These are phyloP conservation scores for Oceanites oceanicus DNA, from an alignment of 2,113 vertebrate genomes.

Conservation along the genomic window DNA sequence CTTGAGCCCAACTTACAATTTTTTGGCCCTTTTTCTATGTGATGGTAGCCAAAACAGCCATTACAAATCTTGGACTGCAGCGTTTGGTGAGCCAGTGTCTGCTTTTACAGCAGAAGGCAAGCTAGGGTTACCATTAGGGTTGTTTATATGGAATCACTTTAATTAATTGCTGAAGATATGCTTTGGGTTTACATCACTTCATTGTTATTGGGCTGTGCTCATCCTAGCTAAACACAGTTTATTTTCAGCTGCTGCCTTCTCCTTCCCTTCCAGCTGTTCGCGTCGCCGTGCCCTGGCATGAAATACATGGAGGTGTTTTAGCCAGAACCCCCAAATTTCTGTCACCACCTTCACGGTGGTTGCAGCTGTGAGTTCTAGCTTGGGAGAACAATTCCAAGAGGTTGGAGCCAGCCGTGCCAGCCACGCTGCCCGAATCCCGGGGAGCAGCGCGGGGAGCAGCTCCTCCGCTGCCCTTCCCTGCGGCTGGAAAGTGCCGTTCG, in stretches of 20 bases:
- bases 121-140: background rate
- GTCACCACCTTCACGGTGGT: background rate
- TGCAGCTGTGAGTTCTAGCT: constrained; percentile 31
- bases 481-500: background rate
- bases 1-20: background rate
- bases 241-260: constrained; percentile 35
- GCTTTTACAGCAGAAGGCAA: background rate
- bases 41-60: background rate
- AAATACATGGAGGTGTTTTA: background rate
- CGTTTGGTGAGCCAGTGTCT: background rate
- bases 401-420: background rate
- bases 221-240: background rate
- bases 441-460: background rate
- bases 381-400: background rate
- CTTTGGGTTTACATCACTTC: background rate
- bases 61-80: background rate
- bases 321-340: background rate
- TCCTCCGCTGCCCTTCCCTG: background rate
- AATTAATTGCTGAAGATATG: background rate
- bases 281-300: background rate
- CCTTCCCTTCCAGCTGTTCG: constrained; percentile 30
- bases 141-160: background rate
- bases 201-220: background rate
- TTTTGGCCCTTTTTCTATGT: background rate
- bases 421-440: background rate